These are phyloP conservation scores for Hermaeophaga mercurialis DNA, from an alignment of 2,888 invertebrate species.

Conservation along the genomic window DNA sequence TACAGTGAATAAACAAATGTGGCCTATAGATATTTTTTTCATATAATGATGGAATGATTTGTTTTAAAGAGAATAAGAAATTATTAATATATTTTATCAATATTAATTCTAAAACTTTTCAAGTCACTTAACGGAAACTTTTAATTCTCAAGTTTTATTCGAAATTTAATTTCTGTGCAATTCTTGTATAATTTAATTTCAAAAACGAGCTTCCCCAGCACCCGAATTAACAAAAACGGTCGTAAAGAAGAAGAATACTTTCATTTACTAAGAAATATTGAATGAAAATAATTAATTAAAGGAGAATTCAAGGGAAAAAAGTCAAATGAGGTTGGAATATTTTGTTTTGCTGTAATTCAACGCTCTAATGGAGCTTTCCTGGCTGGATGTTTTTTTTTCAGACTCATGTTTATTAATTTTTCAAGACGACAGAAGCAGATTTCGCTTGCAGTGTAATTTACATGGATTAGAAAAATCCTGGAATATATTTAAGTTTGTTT, in stretches of 20 bases:
- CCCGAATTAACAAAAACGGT: not conserved
- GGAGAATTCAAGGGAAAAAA: not conserved
- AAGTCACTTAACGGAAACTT: too few species aligned
- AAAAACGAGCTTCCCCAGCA: not conserved
- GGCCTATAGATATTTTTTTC: too few species aligned
- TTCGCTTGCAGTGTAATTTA: not conserved
- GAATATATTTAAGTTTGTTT: too few species aligned
- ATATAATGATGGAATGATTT: too few species aligned
- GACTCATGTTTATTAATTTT: slow-evolving; percentile 6
- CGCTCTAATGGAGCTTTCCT: not conserved
- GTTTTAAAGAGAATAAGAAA: too few species aligned
- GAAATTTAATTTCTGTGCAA: too few species aligned
- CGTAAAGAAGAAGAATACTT: not conserved
- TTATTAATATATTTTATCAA: too few species aligned
- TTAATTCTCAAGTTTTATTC: not conserved
- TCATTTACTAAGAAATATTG: not conserved
- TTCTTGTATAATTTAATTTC: not conserved
- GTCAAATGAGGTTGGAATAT: not conserved
- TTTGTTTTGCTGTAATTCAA: not conserved
- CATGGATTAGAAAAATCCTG: not conserved
- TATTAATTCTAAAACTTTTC: too few species aligned
- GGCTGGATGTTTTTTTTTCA: not conserved
- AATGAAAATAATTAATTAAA: slow-evolving; percentile 4
- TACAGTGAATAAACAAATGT: too few species aligned
- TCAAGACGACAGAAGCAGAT: not conserved